Evolutionary conservation across 2,888 invertebrate species (phyloP), one percentile per base, ranked within the genome.

Genomic region (Macrosoma leucophasiata): DNA sequence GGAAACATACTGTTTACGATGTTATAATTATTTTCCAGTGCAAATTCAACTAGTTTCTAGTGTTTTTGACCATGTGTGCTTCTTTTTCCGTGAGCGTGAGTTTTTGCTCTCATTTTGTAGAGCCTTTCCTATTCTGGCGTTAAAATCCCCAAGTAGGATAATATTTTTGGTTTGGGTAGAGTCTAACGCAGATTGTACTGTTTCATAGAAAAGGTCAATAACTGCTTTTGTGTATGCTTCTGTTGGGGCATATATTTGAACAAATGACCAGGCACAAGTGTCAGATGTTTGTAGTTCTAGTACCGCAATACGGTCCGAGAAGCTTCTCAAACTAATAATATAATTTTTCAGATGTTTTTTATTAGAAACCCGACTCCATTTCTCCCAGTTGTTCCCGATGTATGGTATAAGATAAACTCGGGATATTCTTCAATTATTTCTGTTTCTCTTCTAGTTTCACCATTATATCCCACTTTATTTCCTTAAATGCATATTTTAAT

Each of bases 361-460:
- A 52, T 31, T 13, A 50, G 9, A 10, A 46, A 52, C 3, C 51
- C 46, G 8, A 48, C 43, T 24, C 48, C 48, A 23, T 48, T 37
- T 21, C 21, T 35, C 4, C 46, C 48, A 7, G 25, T 29, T 3
- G 29, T 44, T 12, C 39, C 28, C 5, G 41, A 26, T 27, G 30
- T 41, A 18, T 48, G 38, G 18, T 12, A 48, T 1, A 53, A 8
- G 3, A 53, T 48, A 20, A 41, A 50, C 9, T 53, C 37, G 2
- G 36, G 9, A 15, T 48, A 35, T 38, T 51, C 48, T 41, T 39
- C 36, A 13, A 48, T 50, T 10, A 12, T 12, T 21, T 45, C 33
- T 2, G 45, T 46, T 24, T 30, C 26, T 41, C 43, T 38, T 41
- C 47, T 44, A 11, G 31, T 37, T 33, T 49, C 51, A 2, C 35